phyloP scores from a whole-genome alignment of 1,140 invertebrate species.

The Penaeus vannamei region DNA sequence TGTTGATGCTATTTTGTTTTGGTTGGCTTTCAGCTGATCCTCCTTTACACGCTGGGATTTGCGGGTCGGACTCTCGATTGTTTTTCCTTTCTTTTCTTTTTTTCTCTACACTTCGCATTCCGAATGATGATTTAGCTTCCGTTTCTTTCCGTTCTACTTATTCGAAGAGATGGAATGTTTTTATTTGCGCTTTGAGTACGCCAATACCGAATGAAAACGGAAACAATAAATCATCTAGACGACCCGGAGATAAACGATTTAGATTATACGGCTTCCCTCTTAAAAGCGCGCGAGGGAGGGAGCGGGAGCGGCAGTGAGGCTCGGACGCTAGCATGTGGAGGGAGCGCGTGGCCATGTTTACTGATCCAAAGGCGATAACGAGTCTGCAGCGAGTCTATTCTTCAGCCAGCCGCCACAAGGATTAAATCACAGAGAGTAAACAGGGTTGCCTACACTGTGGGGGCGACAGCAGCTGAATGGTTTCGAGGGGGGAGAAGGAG shows the following conservation, averaged over 20 bases:
- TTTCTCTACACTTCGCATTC: not conserved
- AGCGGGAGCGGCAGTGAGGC: not conserved
- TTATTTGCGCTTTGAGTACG: too few species aligned
- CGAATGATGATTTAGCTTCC: not conserved
- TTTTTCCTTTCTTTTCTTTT: not conserved
- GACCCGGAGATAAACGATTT: too few species aligned
- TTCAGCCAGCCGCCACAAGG: constrained; percentile 32
- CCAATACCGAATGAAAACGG: too few species aligned
- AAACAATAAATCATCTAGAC: too few species aligned
- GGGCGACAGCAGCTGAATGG: not conserved
- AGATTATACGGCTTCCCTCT: not conserved
- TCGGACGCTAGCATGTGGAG: constrained; percentile 38
- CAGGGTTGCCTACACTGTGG: constrained; percentile 29
- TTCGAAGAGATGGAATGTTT: too few species aligned
- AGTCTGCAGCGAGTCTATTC: constrained; percentile 51
- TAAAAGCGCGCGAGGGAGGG: constrained; percentile 26
- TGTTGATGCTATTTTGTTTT: too few species aligned
- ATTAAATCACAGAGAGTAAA: constrained; percentile 49
- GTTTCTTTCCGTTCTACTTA: not conserved
- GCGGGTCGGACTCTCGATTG: not conserved
- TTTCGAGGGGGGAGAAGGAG: not conserved
- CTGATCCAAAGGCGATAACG: constrained; percentile 59
- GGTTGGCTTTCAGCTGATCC: too few species aligned
- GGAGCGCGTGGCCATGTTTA: constrained; percentile 55
- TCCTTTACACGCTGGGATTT: too few species aligned